Conservation (phyloP, 2,797 vertebrate genomes). For the Astyanax mexicanus region DNA sequence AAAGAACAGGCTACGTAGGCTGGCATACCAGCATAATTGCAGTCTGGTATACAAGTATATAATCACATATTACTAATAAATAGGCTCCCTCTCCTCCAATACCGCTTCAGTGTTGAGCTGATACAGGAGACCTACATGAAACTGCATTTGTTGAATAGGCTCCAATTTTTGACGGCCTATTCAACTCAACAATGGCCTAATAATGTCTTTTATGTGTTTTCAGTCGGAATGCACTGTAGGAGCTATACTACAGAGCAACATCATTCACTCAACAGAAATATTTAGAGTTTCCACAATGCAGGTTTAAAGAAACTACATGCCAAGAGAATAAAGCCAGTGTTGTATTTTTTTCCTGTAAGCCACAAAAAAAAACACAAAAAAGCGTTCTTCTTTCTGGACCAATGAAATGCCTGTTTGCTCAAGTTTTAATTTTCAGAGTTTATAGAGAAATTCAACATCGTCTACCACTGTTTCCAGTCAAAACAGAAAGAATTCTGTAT, state of each 20-base stretch:
- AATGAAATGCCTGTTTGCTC: background rate
- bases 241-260: background rate
- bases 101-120: background rate
- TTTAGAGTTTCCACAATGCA: background rate
- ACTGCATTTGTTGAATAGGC: slow-evolving; percentile 8
- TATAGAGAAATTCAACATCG: too few species aligned
- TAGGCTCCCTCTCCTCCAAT: background rate
- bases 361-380: background rate
- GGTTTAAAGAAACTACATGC: background rate
- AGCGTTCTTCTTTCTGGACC: background rate
- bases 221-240: background rate
- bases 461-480: too few species aligned
- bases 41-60: background rate
- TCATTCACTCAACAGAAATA: background rate
- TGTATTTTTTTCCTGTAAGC: background rate
- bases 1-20: background rate
- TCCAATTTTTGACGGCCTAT: slow-evolving; percentile 8
- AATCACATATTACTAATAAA: slow-evolving; percentile 8
- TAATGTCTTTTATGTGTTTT: slow-evolving; percentile 26
- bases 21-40: background rate
- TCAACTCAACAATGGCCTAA: slow-evolving; percentile 23
- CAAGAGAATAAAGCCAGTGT: background rate
- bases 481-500: too few species aligned
- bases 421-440: too few species aligned
- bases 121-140: slow-evolving; percentile 14